phyloP scores from a whole-genome alignment of 2,888 invertebrate genomes.

The Brachypterus glaber region DNA sequence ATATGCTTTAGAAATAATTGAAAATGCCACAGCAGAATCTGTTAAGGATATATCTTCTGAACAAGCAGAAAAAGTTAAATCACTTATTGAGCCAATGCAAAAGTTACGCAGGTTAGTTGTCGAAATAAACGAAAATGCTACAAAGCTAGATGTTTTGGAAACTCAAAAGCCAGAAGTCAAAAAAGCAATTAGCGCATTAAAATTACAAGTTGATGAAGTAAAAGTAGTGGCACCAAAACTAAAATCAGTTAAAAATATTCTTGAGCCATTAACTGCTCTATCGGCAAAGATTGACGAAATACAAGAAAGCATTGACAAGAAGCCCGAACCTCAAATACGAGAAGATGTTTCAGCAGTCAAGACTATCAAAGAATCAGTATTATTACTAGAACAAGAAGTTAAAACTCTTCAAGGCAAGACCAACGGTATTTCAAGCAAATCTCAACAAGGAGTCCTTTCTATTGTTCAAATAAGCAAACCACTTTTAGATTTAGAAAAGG shows the following conservation, averaged over 20 bases:
- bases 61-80: conserved; percentile 4
- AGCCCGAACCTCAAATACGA: too few species aligned
- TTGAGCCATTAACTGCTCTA: conserved; percentile 4
- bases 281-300: conserved; percentile 9
- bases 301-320: conserved; percentile 2
- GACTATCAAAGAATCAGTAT: background rate
- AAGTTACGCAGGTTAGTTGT: conserved; percentile 19
- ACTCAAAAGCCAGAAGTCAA: conserved; percentile 17
- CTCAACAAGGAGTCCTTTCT: background rate
- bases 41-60: too few species aligned
- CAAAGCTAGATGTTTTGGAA: conserved; percentile 20
- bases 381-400: conserved; percentile 1
- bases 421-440: background rate
- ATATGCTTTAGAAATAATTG: too few species aligned
- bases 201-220: conserved; percentile 18
- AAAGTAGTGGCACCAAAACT: background rate
- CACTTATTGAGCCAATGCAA: conserved; percentile 12
- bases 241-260: background rate
- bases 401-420: background rate
- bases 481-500: background rate
- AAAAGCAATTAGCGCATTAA: conserved; percentile 17
- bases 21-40: too few species aligned
- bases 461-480: background rate
- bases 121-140: conserved; percentile 16
- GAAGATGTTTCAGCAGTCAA: conserved; percentile 1